Evolutionary conservation across 1,140 invertebrate species (phyloP).

Genomic region (Pachypeltis micranthus): DNA sequence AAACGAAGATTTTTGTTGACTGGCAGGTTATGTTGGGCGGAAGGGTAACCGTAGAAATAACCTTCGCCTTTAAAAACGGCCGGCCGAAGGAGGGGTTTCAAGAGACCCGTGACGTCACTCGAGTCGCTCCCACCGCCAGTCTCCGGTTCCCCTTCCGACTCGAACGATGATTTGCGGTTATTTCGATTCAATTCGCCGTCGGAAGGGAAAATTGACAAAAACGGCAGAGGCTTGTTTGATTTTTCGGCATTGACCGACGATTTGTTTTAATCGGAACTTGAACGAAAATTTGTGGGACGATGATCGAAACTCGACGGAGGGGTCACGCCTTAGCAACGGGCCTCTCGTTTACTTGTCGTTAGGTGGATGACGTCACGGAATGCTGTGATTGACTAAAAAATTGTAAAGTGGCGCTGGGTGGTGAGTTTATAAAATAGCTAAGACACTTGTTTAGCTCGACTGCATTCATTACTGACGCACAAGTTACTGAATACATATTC

Average conservation of each 20-base stretch:
- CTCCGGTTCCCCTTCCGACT: too few species aligned
- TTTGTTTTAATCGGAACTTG: neutral
- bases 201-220: too few species aligned
- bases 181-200: too few species aligned
- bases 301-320: neutral
- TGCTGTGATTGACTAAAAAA: constrained; percentile 1
- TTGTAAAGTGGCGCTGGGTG: constrained; percentile 5
- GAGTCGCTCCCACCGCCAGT: neutral
- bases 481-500: constrained; percentile 1
- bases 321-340: neutral
- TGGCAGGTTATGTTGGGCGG: neutral
- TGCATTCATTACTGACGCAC: neutral
- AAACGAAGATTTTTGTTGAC: constrained; percentile 1
- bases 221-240: too few species aligned
- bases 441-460: constrained; percentile 3
- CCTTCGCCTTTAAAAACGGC: neutral
- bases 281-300: too few species aligned
- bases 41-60: neutral
- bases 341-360: neutral
- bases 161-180: too few species aligned
- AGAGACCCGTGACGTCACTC: neutral
- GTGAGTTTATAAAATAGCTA: constrained; percentile 3
- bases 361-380: constrained; percentile 2
- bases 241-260: too few species aligned
- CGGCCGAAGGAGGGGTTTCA: neutral